Percentiles rank a stretch among this genome's conserved stretches.
Evolutionary conservation across 2,888 invertebrate genomes (phyloP).

Genomic region (Eilema caniola): DNA sequence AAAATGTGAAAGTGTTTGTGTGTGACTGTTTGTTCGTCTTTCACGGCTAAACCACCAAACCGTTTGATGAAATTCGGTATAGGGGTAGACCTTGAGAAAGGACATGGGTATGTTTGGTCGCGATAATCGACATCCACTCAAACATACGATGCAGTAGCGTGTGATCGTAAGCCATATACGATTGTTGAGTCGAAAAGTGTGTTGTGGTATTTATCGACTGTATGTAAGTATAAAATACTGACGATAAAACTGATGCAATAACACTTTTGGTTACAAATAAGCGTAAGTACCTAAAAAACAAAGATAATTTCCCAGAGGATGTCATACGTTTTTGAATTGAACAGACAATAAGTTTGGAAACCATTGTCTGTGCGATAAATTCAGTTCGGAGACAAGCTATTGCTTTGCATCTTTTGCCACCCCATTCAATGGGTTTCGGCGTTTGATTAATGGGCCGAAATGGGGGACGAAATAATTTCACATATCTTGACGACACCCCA

Average conservation of each 20-base stretch:
- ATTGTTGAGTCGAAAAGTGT: background rate
- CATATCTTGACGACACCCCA: conserved; percentile 65
- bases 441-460: conserved; percentile 82
- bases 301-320: conserved; percentile 29
- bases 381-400: conserved; percentile 73
- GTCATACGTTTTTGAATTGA: conserved; percentile 28
- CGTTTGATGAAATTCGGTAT: too few relatives aligned
- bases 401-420: conserved; percentile 79
- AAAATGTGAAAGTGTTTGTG: too few relatives aligned
- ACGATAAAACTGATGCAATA: too few relatives aligned
- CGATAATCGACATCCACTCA: too few relatives aligned
- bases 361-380: conserved; percentile 67
- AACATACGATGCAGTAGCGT: too few relatives aligned
- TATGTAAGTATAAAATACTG: too few relatives aligned
- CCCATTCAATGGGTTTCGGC: conserved; percentile 79
- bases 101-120: too few relatives aligned
- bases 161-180: background rate
- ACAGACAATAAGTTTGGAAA: conserved; percentile 51
- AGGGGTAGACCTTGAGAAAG: too few relatives aligned
- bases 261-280: background rate
- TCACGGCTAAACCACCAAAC: too few relatives aligned
- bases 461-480: conserved; percentile 67
- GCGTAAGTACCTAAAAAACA: background rate
- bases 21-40: too few relatives aligned
- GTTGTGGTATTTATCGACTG: background rate